Base-by-base conservation (phyloP, 2,113 vertebrate species). In the Notarius quadriscutis region DNA sequence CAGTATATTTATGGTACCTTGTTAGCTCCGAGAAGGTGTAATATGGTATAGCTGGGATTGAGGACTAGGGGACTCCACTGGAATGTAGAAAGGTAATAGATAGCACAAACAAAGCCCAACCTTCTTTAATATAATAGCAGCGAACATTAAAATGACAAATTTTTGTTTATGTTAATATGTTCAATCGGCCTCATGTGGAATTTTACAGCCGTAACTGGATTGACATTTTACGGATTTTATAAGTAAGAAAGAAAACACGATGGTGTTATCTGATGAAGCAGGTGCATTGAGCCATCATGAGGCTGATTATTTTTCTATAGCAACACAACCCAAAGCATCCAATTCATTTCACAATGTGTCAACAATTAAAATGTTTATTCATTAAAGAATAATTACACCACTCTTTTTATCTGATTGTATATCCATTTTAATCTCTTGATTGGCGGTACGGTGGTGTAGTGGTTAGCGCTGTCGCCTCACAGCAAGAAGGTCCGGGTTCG, bases 41-140 rank as follows among this genome's bases (percentile, higher is more conserved):
- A 97, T 94, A 99, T 99, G 94, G 97, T 98, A 94, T 97, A 99
- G 97, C 97, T 99, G 96, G 98, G 97, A 92, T 99, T 99, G 97
- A 99, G 97, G 94, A 99, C 97, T 97, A 99, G 96, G 93, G 98
- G 98, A 89, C 97, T 99, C 97, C 97, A 99, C 97, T 99, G 97
- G 92, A 98, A 96, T 94, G 93, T 94, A 96, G 95, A 93, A 94
- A 92, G 88, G 84, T 91, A 25, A 80, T 30, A 87, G 71, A 17
- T 27, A 57, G 50, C 60, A 50, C 62, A 65, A 57, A 53, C 10
- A 75, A 25, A 78, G 25, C 75, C 25, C 48, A 78, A 55, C 11
- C 6, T 7, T 15, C 25, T 0, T 78, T n/a, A 55, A 30, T 53
- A 55, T n/a, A 27, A n/a, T 53, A 53, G n/a, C 50, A 78, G 72